Evolutionary conservation across 2,113 vertebrate species (phyloP).

Genomic region (Amphilophus citrinellus): DNA sequence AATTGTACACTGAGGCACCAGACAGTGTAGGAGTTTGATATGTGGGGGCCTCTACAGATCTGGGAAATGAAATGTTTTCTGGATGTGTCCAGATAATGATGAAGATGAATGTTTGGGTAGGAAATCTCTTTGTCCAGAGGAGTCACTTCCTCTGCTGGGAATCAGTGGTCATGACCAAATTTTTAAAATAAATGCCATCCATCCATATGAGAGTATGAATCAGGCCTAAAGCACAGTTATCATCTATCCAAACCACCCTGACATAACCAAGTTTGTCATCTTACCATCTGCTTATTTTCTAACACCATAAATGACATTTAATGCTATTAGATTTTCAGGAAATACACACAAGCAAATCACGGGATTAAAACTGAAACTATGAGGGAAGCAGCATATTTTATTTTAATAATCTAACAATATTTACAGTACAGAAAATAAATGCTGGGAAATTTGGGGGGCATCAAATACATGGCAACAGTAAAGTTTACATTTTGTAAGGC

Average conservation of each 20-base stretch:
- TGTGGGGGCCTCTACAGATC: too few relatives aligned
- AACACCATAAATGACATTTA: background rate
- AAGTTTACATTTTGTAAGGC: background rate
- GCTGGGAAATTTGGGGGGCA: background rate
- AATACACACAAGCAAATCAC: background rate
- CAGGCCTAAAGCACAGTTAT: background rate
- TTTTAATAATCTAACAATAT: background rate
- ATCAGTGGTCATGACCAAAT: background rate
- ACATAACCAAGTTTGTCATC: background rate
- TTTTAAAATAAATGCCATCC: background rate
- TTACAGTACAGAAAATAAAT: background rate
- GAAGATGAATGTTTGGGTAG: background rate
- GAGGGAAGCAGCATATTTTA: background rate
- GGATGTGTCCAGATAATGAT: too few relatives aligned
- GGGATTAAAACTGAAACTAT: background rate
- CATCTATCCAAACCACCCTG: background rate
- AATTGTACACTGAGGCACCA: too few relatives aligned
- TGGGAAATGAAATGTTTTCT: too few relatives aligned
- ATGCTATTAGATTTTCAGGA: fast-evolving
- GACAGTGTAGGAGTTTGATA: too few relatives aligned
- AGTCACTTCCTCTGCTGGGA: background rate
- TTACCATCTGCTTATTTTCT: background rate
- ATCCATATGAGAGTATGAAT: background rate
- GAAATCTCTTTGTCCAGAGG: background rate
- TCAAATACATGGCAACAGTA: background rate